These are phyloP conservation scores for Trimorus sp. DNA, from an alignment of 2,888 invertebrate genomes.

Conservation along the genomic window DNA sequence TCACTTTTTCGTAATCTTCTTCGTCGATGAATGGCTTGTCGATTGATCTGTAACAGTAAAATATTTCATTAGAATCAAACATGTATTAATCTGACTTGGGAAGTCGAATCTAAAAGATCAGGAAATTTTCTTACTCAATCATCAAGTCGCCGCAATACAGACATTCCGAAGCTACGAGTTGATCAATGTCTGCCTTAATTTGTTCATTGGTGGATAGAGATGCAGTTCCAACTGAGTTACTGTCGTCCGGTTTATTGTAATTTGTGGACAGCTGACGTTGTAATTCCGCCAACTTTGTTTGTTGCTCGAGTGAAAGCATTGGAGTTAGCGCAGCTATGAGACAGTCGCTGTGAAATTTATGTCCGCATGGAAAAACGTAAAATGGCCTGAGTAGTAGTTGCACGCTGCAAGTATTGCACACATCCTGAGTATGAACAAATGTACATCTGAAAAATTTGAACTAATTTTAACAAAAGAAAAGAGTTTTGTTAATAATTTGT, in stretches of 20 bases:
- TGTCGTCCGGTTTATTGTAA: slow-evolving; percentile 82
- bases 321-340: slow-evolving; percentile 89
- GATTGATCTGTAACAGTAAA: slow-evolving; percentile 86
- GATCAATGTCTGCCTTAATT: slow-evolving; percentile 92
- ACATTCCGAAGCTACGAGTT: slow-evolving; percentile 95
- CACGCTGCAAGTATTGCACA: slow-evolving; percentile 91
- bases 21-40: slow-evolving; percentile 94
- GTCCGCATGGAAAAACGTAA: slow-evolving; percentile 97
- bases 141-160: slow-evolving; percentile 96
- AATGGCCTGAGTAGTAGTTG: slow-evolving; percentile 93
- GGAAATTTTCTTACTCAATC: slow-evolving; percentile 84
- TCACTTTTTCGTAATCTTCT: slow-evolving; percentile 90
- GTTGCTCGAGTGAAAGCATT: slow-evolving; percentile 84
- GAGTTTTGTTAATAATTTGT: not conserved
- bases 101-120: no score
- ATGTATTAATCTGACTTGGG: no score
- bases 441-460: slow-evolving; percentile 84
- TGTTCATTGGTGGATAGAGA: slow-evolving; percentile 85
- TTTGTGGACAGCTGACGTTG: slow-evolving; percentile 85
- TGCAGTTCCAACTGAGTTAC: slow-evolving; percentile 82
- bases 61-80: not conserved
- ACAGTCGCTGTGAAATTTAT: slow-evolving; percentile 97
- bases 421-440: slow-evolving; percentile 89
- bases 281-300: slow-evolving; percentile 85
- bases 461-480: not conserved